Percentiles rank a stretch among this genome's conserved stretches.
Evolutionary conservation across 37 sponge, comb jelly and placozoan species (phyloP).

Genomic region (Eunapius fragilis): DNA sequence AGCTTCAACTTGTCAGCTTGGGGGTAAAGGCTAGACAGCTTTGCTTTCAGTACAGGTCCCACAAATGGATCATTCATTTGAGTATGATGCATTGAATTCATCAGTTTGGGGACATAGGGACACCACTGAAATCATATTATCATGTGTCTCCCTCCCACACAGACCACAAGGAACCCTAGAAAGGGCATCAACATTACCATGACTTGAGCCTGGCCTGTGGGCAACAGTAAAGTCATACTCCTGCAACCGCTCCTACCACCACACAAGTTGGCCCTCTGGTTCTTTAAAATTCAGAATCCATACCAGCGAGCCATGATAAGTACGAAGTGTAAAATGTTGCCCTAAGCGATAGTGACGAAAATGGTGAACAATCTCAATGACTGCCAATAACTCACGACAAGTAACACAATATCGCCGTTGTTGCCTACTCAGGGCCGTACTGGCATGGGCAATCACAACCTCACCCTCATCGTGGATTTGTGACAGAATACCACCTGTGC

Average conservation of each 20-base stretch:
- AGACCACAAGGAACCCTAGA: neutral
- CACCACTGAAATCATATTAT: no score
- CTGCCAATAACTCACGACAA: neutral
- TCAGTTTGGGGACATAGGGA: no score
- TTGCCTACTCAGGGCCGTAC: neutral
- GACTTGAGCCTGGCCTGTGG: no score
- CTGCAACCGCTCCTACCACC: neutral
- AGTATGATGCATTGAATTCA: no score
- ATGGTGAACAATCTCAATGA: neutral
- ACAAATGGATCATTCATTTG: no score
- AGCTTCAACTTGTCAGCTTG: no score
- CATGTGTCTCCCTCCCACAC: no score
- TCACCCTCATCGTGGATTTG: conserved; percentile 7
- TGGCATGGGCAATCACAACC: conserved; percentile 13
- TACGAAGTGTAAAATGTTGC: neutral
- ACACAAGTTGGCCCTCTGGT: neutral
- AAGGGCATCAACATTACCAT: neutral
- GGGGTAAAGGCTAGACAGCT: no score
- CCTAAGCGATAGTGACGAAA: neutral
- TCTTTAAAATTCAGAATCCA: conserved; percentile 2
- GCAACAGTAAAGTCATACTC: no score
- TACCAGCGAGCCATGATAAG: neutral
- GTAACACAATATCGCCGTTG: conserved; percentile 6
- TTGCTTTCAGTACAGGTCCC: no score
- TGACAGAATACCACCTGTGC: conserved; percentile 6